Conservation (phyloP, 2,113 vertebrate species). For the Nicator chloris region DNA sequence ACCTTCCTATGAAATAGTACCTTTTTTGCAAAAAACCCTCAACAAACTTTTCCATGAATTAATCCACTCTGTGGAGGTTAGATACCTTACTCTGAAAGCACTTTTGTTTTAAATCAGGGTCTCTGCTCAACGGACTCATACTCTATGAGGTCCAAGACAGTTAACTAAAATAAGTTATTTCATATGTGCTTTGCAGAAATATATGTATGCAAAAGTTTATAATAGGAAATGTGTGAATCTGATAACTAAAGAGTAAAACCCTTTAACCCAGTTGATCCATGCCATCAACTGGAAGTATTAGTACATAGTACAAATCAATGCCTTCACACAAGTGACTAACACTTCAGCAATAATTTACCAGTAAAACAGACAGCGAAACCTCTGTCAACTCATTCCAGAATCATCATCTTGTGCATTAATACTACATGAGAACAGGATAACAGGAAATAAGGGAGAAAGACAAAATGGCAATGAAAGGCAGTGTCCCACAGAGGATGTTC, state of each 20-base stretch:
- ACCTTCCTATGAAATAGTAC: neutral
- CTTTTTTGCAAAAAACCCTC: neutral
- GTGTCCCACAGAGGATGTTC: neutral
- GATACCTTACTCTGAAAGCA: neutral
- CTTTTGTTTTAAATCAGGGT: neutral
- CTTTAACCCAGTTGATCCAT: no score
- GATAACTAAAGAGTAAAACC: neutral
- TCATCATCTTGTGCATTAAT: neutral
- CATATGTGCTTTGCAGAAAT: neutral
- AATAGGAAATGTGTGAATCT: neutral
- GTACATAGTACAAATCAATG: neutral
- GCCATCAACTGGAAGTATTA: neutral
- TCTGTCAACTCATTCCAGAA: neutral
- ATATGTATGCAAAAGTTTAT: neutral
- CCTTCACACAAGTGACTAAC: neutral
- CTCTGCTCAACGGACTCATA: neutral
- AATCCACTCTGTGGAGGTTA: neutral
- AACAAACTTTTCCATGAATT: neutral
- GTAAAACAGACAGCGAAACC: neutral
- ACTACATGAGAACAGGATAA: neutral
- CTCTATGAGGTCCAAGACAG: neutral
- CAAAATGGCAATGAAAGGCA: neutral
- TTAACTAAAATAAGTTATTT: neutral
- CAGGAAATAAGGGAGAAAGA: neutral
- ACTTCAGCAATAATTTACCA: neutral